Base-by-base conservation (phyloP, 2,888 invertebrate genomes). In the Synanthedon myopaeformis region DNA sequence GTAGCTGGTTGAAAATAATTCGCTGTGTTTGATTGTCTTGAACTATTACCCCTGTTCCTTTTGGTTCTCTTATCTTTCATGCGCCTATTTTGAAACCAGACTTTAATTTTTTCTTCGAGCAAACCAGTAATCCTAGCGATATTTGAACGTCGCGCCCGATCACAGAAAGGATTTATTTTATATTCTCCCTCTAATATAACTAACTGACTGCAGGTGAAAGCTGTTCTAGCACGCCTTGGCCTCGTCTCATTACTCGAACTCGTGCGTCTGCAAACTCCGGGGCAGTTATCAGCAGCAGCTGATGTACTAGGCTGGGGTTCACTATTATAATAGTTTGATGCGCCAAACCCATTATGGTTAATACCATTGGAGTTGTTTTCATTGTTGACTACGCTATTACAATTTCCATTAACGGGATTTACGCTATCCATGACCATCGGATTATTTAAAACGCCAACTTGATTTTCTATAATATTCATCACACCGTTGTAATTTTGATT, bases 21-120 rank as follows among this genome's bases (percentile, higher is more conserved):
- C n/a, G 45, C 3, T 13, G n/a, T 13, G 14, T 4, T 8, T 13
- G 45, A 0, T 11, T 6, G 35, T 35, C 35, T 10, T 10, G 35
- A 23, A 5, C 6, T 5, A 45, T 45, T 13, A 6, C 11, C 13
- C 5, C 45, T 42, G 51, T 55, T 42, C 41, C 19, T 45, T 41
- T 41, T 55, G 5, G 19, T 41, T 51, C 41, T 57, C 52, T 56
- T 53, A 5, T 54, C 53, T 19, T 54, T 54, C 54, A 54, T 56
- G n/a, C 54, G 42, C 10, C 53, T 51, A 13, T 53, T 53, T 41
- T 55, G 53, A 14, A 51, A 55, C 55, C 55, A 55, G 1, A 55
- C 49, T 19, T 52, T 55, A 8, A 53, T 50, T 0, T 19, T 42
- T 14, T 11, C 41, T n/a, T 55, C 53, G 12, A 3, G 12, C 12